A percentile compares a stretch with the other conserved stretches of the same genome.
Conservation (phyloP, 2,797 vertebrate genomes). For the Crocidura indochinensis region DNA sequence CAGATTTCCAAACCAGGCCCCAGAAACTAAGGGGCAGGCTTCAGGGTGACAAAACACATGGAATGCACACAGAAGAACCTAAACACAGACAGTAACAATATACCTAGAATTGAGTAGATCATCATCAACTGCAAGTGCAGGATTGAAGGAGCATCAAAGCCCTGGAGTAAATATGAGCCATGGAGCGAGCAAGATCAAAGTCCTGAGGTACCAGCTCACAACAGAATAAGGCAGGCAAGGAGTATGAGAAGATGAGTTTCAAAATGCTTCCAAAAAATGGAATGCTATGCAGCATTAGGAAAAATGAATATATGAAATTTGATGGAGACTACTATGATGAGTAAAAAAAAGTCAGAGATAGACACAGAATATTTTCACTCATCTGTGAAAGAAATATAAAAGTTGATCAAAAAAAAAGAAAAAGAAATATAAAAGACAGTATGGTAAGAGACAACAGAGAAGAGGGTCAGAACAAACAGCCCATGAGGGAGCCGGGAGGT, state of each 20-base stretch:
- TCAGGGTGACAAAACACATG: background rate
- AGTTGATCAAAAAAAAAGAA: too few species aligned
- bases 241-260: background rate
- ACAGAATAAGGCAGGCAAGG: background rate
- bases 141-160: background rate
- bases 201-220: background rate
- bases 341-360: too few species aligned
- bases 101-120: too few species aligned
- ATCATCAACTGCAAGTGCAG: background rate
- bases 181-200: background rate
- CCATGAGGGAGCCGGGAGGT: too few species aligned
- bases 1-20: background rate
- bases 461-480: too few species aligned
- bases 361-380: too few species aligned
- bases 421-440: too few species aligned
- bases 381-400: too few species aligned
- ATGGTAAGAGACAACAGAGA: too few species aligned
- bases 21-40: background rate
- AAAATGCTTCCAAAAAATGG: background rate
- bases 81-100: background rate
- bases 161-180: background rate
- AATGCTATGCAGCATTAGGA: too few species aligned
- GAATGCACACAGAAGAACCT: background rate
- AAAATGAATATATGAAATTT: too few species aligned
- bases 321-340: too few species aligned